These are phyloP conservation scores for Tuberolachnus salignus DNA, from an alignment of 2,888 invertebrate species.

Conservation along the genomic window DNA sequence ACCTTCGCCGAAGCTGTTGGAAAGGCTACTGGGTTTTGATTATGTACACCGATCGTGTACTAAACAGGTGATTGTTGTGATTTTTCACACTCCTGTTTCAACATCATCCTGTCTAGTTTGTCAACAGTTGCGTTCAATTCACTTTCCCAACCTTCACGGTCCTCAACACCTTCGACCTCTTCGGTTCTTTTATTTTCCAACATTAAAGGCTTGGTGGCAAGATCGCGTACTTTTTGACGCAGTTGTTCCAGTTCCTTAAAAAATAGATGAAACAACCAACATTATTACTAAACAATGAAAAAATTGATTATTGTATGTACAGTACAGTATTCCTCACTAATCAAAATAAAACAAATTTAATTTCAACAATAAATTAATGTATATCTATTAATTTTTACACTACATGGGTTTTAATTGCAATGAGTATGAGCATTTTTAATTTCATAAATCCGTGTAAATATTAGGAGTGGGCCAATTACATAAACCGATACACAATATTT, in stretches of 20 bases:
- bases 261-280: slow-evolving; percentile 1
- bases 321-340: too few species aligned
- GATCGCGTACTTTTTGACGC: slow-evolving; percentile 72
- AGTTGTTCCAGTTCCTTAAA: slow-evolving; percentile 69
- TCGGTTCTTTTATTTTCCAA: slow-evolving; percentile 66
- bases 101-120: slow-evolving; percentile 74
- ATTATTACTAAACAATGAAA: too few species aligned
- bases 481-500: too few species aligned
- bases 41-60: background rate
- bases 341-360: too few species aligned
- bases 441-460: too few species aligned
- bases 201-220: slow-evolving; percentile 76
- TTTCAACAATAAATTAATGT: too few species aligned
- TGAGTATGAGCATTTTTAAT: too few species aligned
- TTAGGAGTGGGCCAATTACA: too few species aligned
- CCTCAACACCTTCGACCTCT: slow-evolving; percentile 70
- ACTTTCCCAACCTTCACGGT: slow-evolving; percentile 80
- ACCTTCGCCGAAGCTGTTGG: background rate
- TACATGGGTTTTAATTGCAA: too few species aligned
- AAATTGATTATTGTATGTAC: too few species aligned
- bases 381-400: too few species aligned
- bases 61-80: slow-evolving; percentile 61
- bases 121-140: slow-evolving; percentile 80
- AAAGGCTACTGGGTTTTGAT: slow-evolving; percentile 34
- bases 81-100: slow-evolving; percentile 71